Base-by-base conservation (phyloP, 2,888 invertebrate species). In the Xylota segnis region DNA sequence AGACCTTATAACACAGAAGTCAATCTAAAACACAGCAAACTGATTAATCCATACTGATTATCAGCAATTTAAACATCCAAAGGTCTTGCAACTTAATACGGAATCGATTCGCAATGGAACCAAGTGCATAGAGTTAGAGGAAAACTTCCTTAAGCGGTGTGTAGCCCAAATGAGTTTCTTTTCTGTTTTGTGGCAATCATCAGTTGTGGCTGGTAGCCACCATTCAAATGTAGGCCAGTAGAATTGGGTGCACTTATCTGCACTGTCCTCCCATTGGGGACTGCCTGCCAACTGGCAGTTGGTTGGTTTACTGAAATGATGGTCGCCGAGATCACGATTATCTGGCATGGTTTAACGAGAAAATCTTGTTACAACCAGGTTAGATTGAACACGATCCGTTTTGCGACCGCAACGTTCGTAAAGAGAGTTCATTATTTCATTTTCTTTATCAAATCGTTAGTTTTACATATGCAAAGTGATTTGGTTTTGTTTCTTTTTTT, bases 281-380 rank as follows among this genome's bases (percentile, higher is more conserved):
- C n/a, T n/a, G n/a, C n/a, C n/a, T n/a, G n/a, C n/a, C n/a, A n/a
- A 74, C 70, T 70, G 63, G 63, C 54, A 56, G 45, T 61, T 59
- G 29, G 40, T 50, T 18, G 29, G 52, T 56, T 58, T 23, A 23
- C 27, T 77, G 72, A 61, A 78, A 74, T 68, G 68, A 79, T 84
- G 79, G 79, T 71, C 66, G 71, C 43, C 47, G 63, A 54, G 71
- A 75, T 84, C 84, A 84, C 84, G 84, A 84, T 66, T 79, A 71
- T 75, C 74, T 84, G 71, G 37, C 75, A 71, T 70, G 79, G 12
- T 54, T 65, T 65, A 54, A 47, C 65, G 56, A 40, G 71, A 58
- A 79, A 79, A 84, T 78, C 52, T 71, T 47, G 65, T 58, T 45
- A 65, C 75, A 66, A 59, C 54, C 54, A 52, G 70, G 75, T 74